Evolutionary conservation across 2,797 vertebrate species (phyloP).

Genomic region (Epinephelus awoara): DNA sequence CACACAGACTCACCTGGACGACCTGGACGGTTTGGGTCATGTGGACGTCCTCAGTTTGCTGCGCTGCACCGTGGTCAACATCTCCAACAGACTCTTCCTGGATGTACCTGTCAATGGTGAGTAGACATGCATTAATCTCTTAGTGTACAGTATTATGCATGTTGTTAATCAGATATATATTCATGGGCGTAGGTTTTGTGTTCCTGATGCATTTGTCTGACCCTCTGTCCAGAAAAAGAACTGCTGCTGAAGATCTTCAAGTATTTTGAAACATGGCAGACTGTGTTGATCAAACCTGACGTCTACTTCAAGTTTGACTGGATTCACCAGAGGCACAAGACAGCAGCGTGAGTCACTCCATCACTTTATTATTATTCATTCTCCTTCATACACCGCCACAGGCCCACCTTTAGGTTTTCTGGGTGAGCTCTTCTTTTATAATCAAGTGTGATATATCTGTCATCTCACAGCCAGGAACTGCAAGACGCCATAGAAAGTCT

Average conservation of each 20-base stretch:
- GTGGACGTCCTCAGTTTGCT: conserved; percentile 91
- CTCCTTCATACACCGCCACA: neutral
- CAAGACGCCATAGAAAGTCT: conserved; percentile 90
- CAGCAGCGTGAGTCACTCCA: conserved; percentile 89
- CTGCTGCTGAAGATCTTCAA: conserved; percentile 93
- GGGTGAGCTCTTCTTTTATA: neutral
- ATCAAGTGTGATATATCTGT: conserved; percentile 1
- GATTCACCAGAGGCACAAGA: conserved; percentile 90
- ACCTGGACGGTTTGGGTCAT: conserved; percentile 74
- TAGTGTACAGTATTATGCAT: neutral
- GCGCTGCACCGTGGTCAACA: conserved; percentile 91
- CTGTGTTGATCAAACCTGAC: conserved; percentile 94
- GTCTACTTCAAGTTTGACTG: conserved; percentile 95
- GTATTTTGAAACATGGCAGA: conserved; percentile 97
- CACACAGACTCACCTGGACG: conserved; percentile 87
- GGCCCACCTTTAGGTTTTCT: neutral
- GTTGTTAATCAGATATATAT: too few relatives aligned
- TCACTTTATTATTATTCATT: neutral
- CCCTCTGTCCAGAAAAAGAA: conserved; percentile 86
- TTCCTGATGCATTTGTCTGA: conserved; percentile 10
- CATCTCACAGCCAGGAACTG: conserved; percentile 88
- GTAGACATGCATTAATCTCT: neutral
- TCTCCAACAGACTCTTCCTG: conserved; percentile 94
- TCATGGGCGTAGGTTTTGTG: neutral
- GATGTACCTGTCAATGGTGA: conserved; percentile 92